Evolutionary conservation across 2,797 vertebrate species (phyloP).

Genomic region (Erithacus rubecula): DNA sequence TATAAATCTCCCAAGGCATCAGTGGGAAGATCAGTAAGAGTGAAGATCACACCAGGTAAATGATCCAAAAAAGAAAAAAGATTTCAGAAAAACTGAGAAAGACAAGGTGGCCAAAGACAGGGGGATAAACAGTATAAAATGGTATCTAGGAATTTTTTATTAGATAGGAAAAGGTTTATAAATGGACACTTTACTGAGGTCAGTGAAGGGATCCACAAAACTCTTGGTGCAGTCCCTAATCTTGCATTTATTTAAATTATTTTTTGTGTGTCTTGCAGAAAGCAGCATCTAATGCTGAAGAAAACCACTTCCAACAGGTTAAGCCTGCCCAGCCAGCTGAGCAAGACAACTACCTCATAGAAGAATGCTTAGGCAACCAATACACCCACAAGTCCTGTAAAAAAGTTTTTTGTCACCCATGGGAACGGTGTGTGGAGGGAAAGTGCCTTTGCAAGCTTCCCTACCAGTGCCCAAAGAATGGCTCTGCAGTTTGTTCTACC

Average conservation of each 20-base stretch:
- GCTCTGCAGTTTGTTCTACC: slow-evolving; percentile 71
- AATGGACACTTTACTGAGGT: not conserved
- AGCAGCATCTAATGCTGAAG: not conserved
- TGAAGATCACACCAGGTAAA: not conserved
- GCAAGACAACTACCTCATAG: slow-evolving; percentile 24
- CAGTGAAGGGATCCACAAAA: not conserved
- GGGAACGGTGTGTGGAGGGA: slow-evolving; percentile 80
- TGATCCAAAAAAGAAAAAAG: not conserved
- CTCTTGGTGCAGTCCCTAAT: not conserved
- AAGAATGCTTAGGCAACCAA: slow-evolving; percentile 72
- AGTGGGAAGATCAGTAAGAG: not conserved
- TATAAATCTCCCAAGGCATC: not conserved
- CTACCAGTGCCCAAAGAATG: slow-evolving; percentile 81
- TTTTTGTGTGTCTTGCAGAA: not conserved
- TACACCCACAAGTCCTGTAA: slow-evolving; percentile 83
- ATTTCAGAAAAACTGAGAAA: not conserved
- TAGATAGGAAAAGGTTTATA: not conserved
- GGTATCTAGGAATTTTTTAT: not conserved
- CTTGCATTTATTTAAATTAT: not conserved
- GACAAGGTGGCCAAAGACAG: not conserved
- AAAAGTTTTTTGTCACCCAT: slow-evolving; percentile 88
- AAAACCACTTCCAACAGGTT: not conserved
- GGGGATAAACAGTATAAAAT: not conserved
- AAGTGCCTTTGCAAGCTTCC: slow-evolving; percentile 87
- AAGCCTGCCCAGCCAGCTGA: not conserved